Conservation (phyloP, 1,140 invertebrate species). For the Drosophila sulfurigaster region DNA sequence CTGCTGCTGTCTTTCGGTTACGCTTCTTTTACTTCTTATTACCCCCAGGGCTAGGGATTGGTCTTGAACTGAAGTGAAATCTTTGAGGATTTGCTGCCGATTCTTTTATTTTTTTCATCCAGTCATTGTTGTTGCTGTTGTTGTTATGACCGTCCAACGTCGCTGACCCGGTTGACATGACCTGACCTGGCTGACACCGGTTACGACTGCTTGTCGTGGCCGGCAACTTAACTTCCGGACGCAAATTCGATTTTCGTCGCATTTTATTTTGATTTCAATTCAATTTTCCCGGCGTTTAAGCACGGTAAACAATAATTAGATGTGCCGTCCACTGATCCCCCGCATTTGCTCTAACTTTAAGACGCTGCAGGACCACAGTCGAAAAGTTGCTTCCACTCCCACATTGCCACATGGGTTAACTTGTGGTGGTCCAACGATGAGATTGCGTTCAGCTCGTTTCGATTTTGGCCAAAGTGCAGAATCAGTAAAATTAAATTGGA, state of each 20-base stretch:
- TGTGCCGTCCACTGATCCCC: slow-evolving; percentile 47
- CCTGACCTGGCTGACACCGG: slow-evolving; percentile 51
- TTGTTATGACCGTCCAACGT: slow-evolving; percentile 1
- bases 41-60: slow-evolving; percentile 28
- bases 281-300: slow-evolving; percentile 78
- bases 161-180: slow-evolving; percentile 1
- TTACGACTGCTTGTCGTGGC: slow-evolving; percentile 23
- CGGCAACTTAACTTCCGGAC: slow-evolving; percentile 64
- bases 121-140: slow-evolving; percentile 7
- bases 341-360: slow-evolving; percentile 15
- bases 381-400: not conserved
- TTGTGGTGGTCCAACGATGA: slow-evolving; percentile 56
- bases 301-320: slow-evolving; percentile 81
- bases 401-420: slow-evolving; percentile 34
- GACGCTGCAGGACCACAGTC: not conserved
- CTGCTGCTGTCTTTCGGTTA: slow-evolving; percentile 57
- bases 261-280: slow-evolving; percentile 78
- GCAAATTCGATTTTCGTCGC: slow-evolving; percentile 77
- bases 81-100: slow-evolving; percentile 71
- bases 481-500: slow-evolving; percentile 82
- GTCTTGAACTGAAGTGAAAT: slow-evolving; percentile 64
- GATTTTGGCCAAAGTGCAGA: slow-evolving; percentile 80
- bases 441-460: slow-evolving; percentile 66
- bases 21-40: slow-evolving; percentile 71
- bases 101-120: not conserved